Base-by-base conservation (phyloP, 1,140 invertebrate species). In the Drosophila ficusphila region DNA sequence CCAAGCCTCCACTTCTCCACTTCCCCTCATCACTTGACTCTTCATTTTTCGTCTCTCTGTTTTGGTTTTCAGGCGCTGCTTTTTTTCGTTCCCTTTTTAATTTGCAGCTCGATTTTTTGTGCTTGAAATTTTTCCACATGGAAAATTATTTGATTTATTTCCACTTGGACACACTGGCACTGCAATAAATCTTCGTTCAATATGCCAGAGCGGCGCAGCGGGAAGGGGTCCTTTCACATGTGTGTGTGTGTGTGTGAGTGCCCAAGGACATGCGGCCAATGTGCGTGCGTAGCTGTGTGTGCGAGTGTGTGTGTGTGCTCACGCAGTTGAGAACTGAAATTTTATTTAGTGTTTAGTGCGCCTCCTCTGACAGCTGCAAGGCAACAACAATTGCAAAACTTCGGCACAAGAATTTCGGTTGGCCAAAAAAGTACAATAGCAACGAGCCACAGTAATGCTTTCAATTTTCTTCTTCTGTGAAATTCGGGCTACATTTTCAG, bases 101-200 rank as follows among this genome's bases (percentile, higher is more conserved):
- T 90, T 86, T 90, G 83, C 72, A 67, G 70, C 68, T 67, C 54
- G 69, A 47, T 75, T 67, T 64, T 61, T 60, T 54, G 46, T 60
- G 53, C 74, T 88, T 76, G 64, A 88, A 85, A 89, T 86, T 90
- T 90, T 90, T 90, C 86, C 86, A 90, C 86, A 86, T 90, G 86
- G 71, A 81, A 90, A 90, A 90, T 90, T 90, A 90, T 90, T 90
- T 90, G 86, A 90, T 90, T 90, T 90, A 90, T 90, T 90, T 82
- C 67, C 86, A 86, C 81, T 90, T 90, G 81, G 86, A 90, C 79
- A 90, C 75, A 85, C 74, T 90, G 86, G 86, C 86, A 86, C 54
- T 78, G 81, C 77, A 90, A 90, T 90, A 90, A 90, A 90, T 90
- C 86, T 90, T 90, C 86, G 81, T 90, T 90, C 81, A 85, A 79